Base-by-base conservation (phyloP, 2,888 invertebrate genomes). In the Melinaea menophilus region DNA sequence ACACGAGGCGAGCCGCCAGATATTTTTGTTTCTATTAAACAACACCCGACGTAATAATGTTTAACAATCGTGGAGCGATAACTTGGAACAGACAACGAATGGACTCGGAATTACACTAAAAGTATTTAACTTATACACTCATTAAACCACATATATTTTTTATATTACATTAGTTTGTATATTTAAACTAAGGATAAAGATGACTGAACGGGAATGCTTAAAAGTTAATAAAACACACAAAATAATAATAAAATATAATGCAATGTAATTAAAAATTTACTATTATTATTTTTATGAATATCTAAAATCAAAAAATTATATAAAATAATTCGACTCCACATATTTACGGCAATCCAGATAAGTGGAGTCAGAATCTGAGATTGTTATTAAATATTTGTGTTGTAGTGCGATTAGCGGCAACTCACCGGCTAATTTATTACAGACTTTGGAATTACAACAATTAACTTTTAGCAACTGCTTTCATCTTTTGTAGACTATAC, bases 21-120 rank as follows among this genome's bases (percentile, higher is more conserved):
- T 90, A 90, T 90, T 90, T 90, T 90, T 90, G 90, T 90, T 90
- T 90, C 90, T 90, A 90, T 90, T 90, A 90, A 90, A 90, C 90
- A 90, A 90, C 90, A 90, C 89, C 90, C 90, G 86, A 88, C 88
- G 90, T 90, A 90, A 90, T 90, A 90, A 90, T 90, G 90, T 90
- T 90, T 90, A 90, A 90, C 90, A 90, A 90, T 90, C 90, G 89
- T 88, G 90, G 87, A 89, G 89, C 90, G 89, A 89, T 90, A 88
- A 90, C 88, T 90, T 81, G 85, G 78, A 88, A 81, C 86, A 70
- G 45, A 72, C 61, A 67, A 67, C 59, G 22, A 45, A 61, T 82
- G 59, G 88, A 89, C 84, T 71, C 55, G 75, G 7, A 9, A 9
- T 9, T 3, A 3, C 2, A 41, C 7, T 41, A 9, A 41, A 41